Conservation (phyloP, 1,140 invertebrate genomes). For the Ceratina japonica region DNA sequence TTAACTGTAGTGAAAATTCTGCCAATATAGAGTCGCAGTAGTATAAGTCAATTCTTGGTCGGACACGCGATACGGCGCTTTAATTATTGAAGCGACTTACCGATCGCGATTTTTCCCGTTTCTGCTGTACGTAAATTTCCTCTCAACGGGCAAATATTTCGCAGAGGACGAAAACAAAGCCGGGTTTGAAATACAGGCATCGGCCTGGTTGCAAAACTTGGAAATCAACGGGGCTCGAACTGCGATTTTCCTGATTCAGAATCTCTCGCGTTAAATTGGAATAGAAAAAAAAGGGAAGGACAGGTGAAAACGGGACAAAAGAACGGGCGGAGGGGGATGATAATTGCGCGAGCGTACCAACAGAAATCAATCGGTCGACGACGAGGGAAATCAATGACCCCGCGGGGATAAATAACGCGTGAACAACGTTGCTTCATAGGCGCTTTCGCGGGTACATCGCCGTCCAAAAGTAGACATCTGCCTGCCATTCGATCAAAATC, state of each 20-base stretch:
- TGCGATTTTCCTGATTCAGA: background rate
- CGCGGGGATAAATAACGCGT: constrained; percentile 39
- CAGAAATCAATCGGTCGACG: constrained; percentile 38
- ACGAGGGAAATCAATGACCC: constrained; percentile 39
- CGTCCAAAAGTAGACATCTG: background rate
- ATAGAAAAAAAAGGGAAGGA: background rate
- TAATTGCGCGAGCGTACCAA: constrained; percentile 12
- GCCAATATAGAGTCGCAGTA: background rate
- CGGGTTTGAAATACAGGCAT: background rate
- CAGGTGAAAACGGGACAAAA: background rate
- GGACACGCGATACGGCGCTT: background rate
- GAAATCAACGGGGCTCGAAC: background rate
- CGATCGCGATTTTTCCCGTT: too few species aligned
- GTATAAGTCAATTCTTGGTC: background rate
- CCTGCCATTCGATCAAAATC: too few species aligned
- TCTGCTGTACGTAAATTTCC: too few species aligned
- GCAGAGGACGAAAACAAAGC: too few species aligned
- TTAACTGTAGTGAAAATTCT: too few species aligned
- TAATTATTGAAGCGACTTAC: too few species aligned
- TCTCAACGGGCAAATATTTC: too few species aligned
- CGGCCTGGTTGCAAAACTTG: background rate
- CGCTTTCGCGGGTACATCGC: constrained; percentile 10
- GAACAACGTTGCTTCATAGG: constrained; percentile 31
- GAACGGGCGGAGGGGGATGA: background rate
- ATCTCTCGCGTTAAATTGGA: too few species aligned